Evolutionary conservation across 2,888 invertebrate species (phyloP).

Genomic region (Coelopa pilipes): DNA sequence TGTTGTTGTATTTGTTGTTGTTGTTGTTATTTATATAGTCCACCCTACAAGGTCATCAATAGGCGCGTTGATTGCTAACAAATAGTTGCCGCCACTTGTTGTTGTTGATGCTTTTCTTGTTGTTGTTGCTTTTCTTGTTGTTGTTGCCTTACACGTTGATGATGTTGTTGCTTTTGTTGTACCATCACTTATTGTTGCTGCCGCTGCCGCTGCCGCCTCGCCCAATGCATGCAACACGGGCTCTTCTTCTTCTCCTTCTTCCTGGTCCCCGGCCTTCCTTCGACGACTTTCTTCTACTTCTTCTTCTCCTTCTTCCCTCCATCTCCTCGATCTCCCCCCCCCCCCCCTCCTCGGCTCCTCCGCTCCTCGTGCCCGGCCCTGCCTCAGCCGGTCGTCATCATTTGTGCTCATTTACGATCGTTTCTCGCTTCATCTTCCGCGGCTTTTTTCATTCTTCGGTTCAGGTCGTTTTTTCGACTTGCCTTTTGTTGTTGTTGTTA

Average conservation of each 20-base stretch:
- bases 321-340: too few relatives aligned
- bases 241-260: background rate
- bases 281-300: background rate
- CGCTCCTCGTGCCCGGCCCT: too few relatives aligned
- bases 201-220: too few relatives aligned
- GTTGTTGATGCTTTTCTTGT: background rate
- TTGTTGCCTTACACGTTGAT: background rate
- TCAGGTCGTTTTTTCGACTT: too few relatives aligned
- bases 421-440: constrained; percentile 11
- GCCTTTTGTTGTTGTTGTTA: too few relatives aligned
- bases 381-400: background rate
- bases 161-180: too few relatives aligned
- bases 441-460: background rate
- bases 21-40: constrained; percentile 19
- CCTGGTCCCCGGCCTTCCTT: too few relatives aligned
- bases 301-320: too few relatives aligned
- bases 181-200: too few relatives aligned
- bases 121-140: constrained; percentile 15
- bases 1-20: too few relatives aligned
- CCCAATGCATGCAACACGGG: background rate
- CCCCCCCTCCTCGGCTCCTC: too few relatives aligned
- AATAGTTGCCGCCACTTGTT: constrained; percentile 31
- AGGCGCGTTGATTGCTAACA: constrained; percentile 41
- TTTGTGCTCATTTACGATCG: constrained; percentile 36
- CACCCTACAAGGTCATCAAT: constrained; percentile 37